These are phyloP conservation scores for Tragopan temminckii DNA, from an alignment of 2,797 vertebrate genomes.

Conservation along the genomic window DNA sequence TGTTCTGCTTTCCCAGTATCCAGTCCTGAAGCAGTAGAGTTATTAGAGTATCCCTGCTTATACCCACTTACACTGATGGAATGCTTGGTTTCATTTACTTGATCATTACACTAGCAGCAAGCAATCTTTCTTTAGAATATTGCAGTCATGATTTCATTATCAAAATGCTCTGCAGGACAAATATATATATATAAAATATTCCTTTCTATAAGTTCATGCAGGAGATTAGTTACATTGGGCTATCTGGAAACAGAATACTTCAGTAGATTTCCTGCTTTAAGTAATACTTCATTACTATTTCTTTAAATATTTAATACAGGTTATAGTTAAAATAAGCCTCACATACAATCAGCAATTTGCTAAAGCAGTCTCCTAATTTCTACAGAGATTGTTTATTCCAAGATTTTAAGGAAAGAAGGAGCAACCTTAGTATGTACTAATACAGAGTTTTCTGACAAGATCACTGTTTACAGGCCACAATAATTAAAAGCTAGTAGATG, in stretches of 20 bases:
- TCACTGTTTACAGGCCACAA: conserved; percentile 14
- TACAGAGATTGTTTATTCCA: neutral
- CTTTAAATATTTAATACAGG: neutral
- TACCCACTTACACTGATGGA: neutral
- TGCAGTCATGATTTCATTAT: neutral
- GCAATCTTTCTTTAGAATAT: neutral
- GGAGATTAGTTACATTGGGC: neutral
- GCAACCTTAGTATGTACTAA: conserved; percentile 27
- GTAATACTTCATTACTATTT: neutral
- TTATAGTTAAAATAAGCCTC: neutral
- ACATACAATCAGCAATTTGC: conserved; percentile 9
- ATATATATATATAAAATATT: neutral
- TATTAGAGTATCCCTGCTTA: neutral
- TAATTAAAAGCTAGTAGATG: conserved; percentile 49
- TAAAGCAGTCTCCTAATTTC: conserved; percentile 45
- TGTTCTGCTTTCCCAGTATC: neutral
- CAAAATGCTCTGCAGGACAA: neutral
- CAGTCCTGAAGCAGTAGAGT: neutral
- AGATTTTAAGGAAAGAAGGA: conserved; percentile 6
- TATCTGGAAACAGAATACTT: neutral
- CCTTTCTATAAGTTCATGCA: neutral
- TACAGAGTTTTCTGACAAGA: conserved; percentile 11
- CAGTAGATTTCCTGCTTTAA: neutral
- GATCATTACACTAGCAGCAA: neutral
- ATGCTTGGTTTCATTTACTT: neutral